Base-by-base conservation (phyloP, 2,797 vertebrate species). In the Enteromius paludinosus region DNA sequence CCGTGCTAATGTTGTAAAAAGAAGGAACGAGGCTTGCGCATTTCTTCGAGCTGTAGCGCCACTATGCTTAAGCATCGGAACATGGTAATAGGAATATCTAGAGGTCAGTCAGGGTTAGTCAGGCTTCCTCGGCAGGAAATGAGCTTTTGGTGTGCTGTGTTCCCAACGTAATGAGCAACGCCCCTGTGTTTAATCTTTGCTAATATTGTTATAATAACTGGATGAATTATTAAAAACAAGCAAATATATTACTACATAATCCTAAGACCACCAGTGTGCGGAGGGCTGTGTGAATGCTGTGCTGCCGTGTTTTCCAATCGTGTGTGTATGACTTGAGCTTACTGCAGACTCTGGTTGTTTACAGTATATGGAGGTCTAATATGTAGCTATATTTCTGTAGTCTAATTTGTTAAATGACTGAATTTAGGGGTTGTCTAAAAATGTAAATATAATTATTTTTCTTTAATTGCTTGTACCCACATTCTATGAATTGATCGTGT, bases 161-260 rank as follows among this genome's bases (percentile, higher is more conserved):
- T 95, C 94, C 93, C 93, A 95, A 94, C 93, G 94, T 95, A 95
- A 95, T 95, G 94, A 95, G 92, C 90, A 92, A 87, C 90, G 91
- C 92, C 87, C 89, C 91, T 93, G 92, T 94, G 92, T 95, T 95
- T 95, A 95, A 95, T 95, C 93, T 94, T 90, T 90, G 94, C 94
- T 95, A 95, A 95, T 95, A 95, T 94, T 94, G 94, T 94, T 95
- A 95, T 94, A 95, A 95, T 95, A 95, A 95, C 92, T 89, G 86
- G 92, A 94, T 95, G 91, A 95, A 95, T 95, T 94, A 95, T 95
- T 96, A 93, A 95, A 96, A 95, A 95, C 93, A 95, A 94, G 93
- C 91, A 94, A 92, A 93, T 93, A 74, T 74, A 86, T 72, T 87
- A 90, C 88, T 89, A 91, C 93, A 92, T 80, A 81, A 87, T 91